Conservation (phyloP, 2,888 invertebrate genomes). For the Fissipunctia ypsillon region DNA sequence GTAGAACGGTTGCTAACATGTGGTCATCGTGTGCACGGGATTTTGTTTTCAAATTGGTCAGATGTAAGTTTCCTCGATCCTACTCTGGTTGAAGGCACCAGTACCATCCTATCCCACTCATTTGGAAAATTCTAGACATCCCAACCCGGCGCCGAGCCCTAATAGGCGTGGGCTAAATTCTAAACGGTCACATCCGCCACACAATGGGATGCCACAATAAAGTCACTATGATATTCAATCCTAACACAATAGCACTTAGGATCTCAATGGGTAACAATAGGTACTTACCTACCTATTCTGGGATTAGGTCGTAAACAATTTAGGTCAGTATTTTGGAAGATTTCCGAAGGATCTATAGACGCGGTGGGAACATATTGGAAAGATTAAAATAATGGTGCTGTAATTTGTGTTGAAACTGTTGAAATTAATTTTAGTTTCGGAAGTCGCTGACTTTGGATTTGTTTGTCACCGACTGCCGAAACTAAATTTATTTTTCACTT, state of each 20-base stretch:
- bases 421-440: too few species aligned
- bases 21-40: too few species aligned
- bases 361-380: neutral
- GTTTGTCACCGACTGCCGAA: too few species aligned
- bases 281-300: neutral
- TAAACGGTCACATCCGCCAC: conserved; percentile 61
- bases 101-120: neutral
- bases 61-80: too few species aligned
- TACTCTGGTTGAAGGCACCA: too few species aligned
- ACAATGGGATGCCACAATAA: conserved; percentile 56
- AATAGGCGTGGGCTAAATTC: conserved; percentile 49
- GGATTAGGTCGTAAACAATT: conserved; percentile 30
- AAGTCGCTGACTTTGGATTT: too few species aligned
- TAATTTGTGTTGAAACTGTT: neutral
- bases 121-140: conserved; percentile 10
- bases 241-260: conserved; percentile 42
- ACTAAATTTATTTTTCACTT: too few species aligned
- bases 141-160: conserved; percentile 1
- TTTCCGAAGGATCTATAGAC: neutral
- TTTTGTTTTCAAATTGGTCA: too few species aligned
- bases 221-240: conserved; percentile 58
- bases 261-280: conserved; percentile 28
- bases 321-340: neutral
- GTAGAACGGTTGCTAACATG: too few species aligned
- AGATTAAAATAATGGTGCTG: neutral